Evolutionary conservation across 2,797 vertebrate species (phyloP).

Genomic region (Pelobates cultripes): DNA sequence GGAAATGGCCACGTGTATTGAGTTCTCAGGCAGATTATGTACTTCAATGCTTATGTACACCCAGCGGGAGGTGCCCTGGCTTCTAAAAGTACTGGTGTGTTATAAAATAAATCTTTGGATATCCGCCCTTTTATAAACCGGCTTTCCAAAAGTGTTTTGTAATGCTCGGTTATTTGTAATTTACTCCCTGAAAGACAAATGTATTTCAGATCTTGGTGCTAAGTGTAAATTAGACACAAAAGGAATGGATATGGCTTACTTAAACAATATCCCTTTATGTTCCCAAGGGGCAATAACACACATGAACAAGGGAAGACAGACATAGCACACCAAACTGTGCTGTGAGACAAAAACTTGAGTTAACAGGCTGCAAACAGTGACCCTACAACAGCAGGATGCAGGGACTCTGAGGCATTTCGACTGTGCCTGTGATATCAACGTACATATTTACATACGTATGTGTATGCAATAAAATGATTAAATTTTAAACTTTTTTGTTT

Average conservation of each 20-base stretch:
- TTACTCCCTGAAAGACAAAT: background rate
- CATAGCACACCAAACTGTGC: too few relatives aligned
- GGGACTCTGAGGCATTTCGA: too few relatives aligned
- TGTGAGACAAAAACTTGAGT: too few relatives aligned
- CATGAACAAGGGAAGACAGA: too few relatives aligned
- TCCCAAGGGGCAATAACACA: background rate
- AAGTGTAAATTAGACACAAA: background rate
- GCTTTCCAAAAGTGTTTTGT: constrained; percentile 35
- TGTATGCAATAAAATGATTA: too few relatives aligned
- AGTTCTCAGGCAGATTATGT: constrained; percentile 54
- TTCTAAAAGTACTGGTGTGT: constrained; percentile 34
- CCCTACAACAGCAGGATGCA: too few relatives aligned
- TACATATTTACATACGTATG: too few relatives aligned
- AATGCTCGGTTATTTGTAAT: background rate
- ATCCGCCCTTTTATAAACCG: constrained; percentile 35
- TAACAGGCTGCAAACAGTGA: too few relatives aligned
- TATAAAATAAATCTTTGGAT: constrained; percentile 51
- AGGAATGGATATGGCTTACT: background rate
- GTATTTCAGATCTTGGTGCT: background rate
- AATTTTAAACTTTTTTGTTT: too few relatives aligned
- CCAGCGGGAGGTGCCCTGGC: constrained; percentile 46
- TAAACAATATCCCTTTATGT: background rate
- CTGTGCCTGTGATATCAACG: too few relatives aligned
- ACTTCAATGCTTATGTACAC: constrained; percentile 47
- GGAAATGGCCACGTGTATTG: constrained; percentile 29